Evolutionary conservation across 1,140 invertebrate genomes (phyloP).

Genomic region (Acyrthosiphon pisum): DNA sequence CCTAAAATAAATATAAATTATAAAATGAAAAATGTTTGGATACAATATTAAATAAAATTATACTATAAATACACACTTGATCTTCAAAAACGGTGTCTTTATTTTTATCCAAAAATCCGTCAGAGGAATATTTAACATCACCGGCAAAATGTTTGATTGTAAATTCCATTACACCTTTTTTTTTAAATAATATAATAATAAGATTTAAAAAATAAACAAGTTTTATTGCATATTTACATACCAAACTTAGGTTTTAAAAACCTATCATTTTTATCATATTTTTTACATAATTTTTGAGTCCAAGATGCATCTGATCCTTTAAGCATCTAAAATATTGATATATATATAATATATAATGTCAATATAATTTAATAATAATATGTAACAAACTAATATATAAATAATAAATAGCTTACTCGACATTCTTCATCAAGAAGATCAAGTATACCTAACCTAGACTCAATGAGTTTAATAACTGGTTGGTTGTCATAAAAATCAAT

Average conservation of each 20-base stretch:
- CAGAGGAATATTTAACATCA: slow-evolving; percentile 88
- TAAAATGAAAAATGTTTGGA: too few relatives aligned
- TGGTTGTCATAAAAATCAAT: too few relatives aligned
- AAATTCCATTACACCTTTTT: slow-evolving; percentile 69
- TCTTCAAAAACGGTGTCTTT: slow-evolving; percentile 95
- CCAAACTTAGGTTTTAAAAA: slow-evolving; percentile 92
- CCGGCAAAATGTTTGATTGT: slow-evolving; percentile 93
- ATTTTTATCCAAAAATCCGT: slow-evolving; percentile 97
- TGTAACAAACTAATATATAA: background rate
- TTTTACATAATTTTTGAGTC: slow-evolving; percentile 89
- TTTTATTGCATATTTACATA: slow-evolving; percentile 63
- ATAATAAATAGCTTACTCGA: slow-evolving; percentile 69
- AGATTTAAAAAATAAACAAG: background rate
- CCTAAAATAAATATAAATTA: too few relatives aligned
- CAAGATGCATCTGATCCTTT: slow-evolving; percentile 91
- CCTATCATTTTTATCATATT: slow-evolving; percentile 83
- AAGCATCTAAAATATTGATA: slow-evolving; percentile 78
- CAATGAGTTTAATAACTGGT: too few relatives aligned
- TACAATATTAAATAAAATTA: too few relatives aligned
- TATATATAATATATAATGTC: background rate
- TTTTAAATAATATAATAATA: slow-evolving; percentile 22
- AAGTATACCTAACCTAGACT: too few relatives aligned
- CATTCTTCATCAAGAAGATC: too few relatives aligned
- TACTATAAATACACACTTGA: slow-evolving; percentile 71
- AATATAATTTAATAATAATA: background rate